phyloP scores from a whole-genome alignment of 2,797 vertebrate genomes.

The Gymnoscopelus microlampas region DNA sequence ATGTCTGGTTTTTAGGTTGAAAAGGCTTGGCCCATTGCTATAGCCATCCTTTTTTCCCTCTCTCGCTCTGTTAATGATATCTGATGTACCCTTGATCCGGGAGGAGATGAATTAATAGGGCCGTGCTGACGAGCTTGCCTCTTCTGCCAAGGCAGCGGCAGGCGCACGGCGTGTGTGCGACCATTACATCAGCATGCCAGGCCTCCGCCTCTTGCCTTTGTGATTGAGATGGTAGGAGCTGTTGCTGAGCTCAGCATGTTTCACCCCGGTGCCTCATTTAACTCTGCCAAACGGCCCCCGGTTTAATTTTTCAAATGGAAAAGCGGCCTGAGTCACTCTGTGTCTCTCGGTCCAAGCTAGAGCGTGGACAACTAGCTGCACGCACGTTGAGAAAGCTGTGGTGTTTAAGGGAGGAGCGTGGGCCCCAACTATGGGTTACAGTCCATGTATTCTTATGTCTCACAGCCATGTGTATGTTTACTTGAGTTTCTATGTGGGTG shows the following conservation, averaged over 20 bases:
- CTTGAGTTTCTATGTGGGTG: too few species aligned
- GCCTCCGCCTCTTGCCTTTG: constrained; percentile 61
- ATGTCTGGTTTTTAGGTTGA: constrained; percentile 36
- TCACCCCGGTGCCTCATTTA: constrained; percentile 75
- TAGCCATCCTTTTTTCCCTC: constrained; percentile 16
- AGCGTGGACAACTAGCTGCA: constrained; percentile 28
- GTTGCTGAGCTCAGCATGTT: constrained; percentile 81
- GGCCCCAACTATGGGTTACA: too few species aligned
- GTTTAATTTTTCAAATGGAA: constrained; percentile 83
- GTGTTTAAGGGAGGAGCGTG: too few species aligned
- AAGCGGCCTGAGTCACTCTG: constrained; percentile 79
- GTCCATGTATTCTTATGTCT: too few species aligned
- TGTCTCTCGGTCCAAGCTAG: constrained; percentile 63
- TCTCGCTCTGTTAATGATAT: constrained; percentile 61
- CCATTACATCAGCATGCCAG: constrained; percentile 78
- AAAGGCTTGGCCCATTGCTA: constrained; percentile 13
- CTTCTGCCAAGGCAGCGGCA: constrained; percentile 78
- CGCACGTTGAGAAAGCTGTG: constrained; percentile 9
- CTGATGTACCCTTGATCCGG: constrained; percentile 74
- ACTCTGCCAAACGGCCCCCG: constrained; percentile 69
- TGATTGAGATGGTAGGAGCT: constrained; percentile 77
- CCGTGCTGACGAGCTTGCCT: constrained; percentile 76
- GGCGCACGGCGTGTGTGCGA: constrained; percentile 39
- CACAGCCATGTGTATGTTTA: too few species aligned
- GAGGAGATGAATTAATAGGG: constrained; percentile 66